These are phyloP conservation scores for Nanorana parkeri DNA, from an alignment of 2,113 vertebrate genomes.

Conservation along the genomic window DNA sequence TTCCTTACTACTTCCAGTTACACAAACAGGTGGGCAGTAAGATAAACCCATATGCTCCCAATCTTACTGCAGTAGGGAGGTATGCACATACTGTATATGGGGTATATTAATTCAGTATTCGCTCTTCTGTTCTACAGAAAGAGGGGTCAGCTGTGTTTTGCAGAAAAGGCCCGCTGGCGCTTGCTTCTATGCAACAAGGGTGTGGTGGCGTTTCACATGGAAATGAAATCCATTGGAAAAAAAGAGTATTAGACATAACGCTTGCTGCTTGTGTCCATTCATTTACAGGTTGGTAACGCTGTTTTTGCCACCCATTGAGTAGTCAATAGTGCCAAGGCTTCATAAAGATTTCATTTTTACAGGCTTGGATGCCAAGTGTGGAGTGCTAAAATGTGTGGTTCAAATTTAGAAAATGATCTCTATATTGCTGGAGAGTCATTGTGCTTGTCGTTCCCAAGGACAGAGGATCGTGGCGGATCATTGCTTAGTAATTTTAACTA, in stretches of 20 bases:
- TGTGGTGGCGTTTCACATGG: neutral
- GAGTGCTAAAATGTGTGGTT: neutral
- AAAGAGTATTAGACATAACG: slow-evolving; percentile 5
- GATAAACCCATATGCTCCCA: too few species aligned
- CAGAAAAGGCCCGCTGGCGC: neutral
- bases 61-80: too few species aligned
- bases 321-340: slow-evolving; percentile 18
- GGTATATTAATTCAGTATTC: too few species aligned
- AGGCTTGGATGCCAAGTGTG: neutral
- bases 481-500: slow-evolving; percentile 10
- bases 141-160: neutral
- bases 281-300: neutral
- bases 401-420: neutral
- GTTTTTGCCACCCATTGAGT: slow-evolving; percentile 28
- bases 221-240: slow-evolving; percentile 32
- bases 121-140: neutral
- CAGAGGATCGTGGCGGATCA: slow-evolving; percentile 14
- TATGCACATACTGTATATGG: too few species aligned
- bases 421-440: neutral
- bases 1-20: too few species aligned
- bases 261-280: slow-evolving; percentile 18
- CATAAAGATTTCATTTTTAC: slow-evolving; percentile 21
- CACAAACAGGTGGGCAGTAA: too few species aligned
- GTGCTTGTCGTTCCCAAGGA: neutral
- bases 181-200: neutral